Base-by-base conservation (phyloP, 2,113 vertebrate genomes). In the Hippocampus comes region DNA sequence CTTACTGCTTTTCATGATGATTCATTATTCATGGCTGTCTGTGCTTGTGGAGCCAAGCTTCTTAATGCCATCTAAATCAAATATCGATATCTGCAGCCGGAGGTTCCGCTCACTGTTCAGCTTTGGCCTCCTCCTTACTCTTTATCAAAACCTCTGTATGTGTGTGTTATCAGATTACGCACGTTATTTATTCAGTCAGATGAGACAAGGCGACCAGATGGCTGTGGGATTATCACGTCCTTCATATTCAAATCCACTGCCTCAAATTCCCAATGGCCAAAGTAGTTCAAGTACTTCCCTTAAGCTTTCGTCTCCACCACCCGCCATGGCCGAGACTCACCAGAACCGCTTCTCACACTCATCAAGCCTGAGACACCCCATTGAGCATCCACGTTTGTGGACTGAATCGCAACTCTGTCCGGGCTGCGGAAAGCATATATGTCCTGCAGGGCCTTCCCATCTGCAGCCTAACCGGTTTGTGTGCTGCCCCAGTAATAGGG, bases 41-140 rank as follows among this genome's bases (percentile, higher is more conserved):
- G 75, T 75, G 53, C 71, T 71, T 87, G 82, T 82, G 86, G 80
- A 84, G 83, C 82, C 84, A 77, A 77, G 74, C 75, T 71, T 89
- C 87, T 91, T 91, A 92, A 91, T 93, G 88, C 87, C 80, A 86
- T 91, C 91, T 91, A 91, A 92, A 92, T 91, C 88, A 91, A 89
- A 88, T 78, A 82, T 90, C 80, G 84, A 84, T 84, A 88, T 86
- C 82, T 68, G 79, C 70, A 74, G 72, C 64, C 53, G 46, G 57
- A 46, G 41, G 82, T 81, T 83, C 74, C 75, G 82, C 78, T 87
- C 74, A 15, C 75, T 74, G 77, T 72, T 82, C 84, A 91, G 88
- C 81, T 89, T 83, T 87, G 78, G 80, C 86, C 81, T 83, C 78
- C 71, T 81, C 85, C 77, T 76, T 67, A 70, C 77, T 69, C 70